Conservation (phyloP, 2,888 invertebrate species). For the Diplazon laetatorius region DNA sequence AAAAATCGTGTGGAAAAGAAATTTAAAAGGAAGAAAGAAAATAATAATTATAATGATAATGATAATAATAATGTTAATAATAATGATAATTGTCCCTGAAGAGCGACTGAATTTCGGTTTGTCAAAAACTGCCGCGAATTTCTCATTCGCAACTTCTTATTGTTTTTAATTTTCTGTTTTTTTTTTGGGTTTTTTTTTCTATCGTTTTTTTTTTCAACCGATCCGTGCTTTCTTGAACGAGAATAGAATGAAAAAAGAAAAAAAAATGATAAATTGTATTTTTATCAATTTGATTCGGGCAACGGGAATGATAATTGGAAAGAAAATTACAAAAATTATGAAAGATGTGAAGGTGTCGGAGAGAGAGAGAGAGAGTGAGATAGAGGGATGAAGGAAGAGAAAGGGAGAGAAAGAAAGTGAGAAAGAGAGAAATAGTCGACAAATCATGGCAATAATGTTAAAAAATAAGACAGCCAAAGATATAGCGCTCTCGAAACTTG, state of each 20-base stretch:
- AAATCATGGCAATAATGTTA: slow-evolving; percentile 61
- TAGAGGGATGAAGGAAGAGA: background rate
- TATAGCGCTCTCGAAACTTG: slow-evolving; percentile 55
- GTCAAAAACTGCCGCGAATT: slow-evolving; percentile 69
- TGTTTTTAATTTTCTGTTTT: slow-evolving; percentile 61
- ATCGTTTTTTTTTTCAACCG: too few species aligned
- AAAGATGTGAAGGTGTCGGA: background rate
- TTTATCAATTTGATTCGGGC: slow-evolving; percentile 32
- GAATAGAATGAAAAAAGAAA: slow-evolving; percentile 2
- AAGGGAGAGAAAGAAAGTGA: background rate
- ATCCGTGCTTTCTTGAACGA: slow-evolving; percentile 23
- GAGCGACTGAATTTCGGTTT: slow-evolving; percentile 66
- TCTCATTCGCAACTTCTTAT: slow-evolving; percentile 71
- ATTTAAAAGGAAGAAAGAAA: too few species aligned
- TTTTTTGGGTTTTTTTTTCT: too few species aligned
- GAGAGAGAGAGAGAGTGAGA: background rate
- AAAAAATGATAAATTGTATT: slow-evolving; percentile 14
- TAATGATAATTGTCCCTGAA: slow-evolving; percentile 10
- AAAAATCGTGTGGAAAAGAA: too few species aligned
- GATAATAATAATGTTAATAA: slow-evolving; percentile 11
- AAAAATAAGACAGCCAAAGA: slow-evolving; percentile 57
- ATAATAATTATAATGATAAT: slow-evolving; percentile 6
- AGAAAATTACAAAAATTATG: slow-evolving; percentile 3
- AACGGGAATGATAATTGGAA: slow-evolving; percentile 30
- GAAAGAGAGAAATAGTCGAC: slow-evolving; percentile 17